These are phyloP conservation scores for Hirtodrosophila histrioides DNA, from an alignment of 2,888 invertebrate genomes.

Conservation along the genomic window DNA sequence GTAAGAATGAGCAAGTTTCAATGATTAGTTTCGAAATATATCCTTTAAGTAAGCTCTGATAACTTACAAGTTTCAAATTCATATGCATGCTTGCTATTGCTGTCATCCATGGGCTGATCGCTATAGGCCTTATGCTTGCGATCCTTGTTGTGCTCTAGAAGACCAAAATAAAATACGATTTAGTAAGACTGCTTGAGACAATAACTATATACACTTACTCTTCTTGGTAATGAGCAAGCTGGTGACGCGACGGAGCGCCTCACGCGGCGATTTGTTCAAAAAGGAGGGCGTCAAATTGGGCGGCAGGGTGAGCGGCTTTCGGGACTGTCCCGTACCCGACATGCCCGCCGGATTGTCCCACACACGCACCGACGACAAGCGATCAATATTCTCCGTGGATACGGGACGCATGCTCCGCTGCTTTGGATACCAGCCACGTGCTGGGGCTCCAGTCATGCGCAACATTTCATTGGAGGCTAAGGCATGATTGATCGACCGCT, in stretches of 20 bases:
- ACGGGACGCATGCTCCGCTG: conserved; percentile 90
- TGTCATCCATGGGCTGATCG: conserved; percentile 71
- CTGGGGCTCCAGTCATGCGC: conserved; percentile 91
- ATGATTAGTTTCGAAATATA: too few relatives aligned
- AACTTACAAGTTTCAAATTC: conserved; percentile 71
- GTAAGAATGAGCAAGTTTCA: not conserved
- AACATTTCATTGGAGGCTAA: conserved; percentile 92
- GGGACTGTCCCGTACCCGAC: conserved; percentile 85
- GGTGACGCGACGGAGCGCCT: conserved; percentile 93
- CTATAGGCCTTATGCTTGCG: conserved; percentile 76
- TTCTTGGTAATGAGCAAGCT: conserved; percentile 92
- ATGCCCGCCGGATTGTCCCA: conserved; percentile 84
- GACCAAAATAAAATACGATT: not conserved
- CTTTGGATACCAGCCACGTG: conserved; percentile 93
- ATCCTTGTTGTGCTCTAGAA: conserved; percentile 67
- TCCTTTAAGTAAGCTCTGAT: too few relatives aligned
- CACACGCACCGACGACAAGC: conserved; percentile 87
- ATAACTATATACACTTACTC: conserved; percentile 85
- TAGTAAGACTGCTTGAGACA: not conserved
- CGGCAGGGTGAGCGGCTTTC: conserved; percentile 94
- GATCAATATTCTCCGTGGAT: conserved; percentile 93
- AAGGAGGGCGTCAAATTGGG: conserved; percentile 95
- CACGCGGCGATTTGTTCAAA: conserved; percentile 94
- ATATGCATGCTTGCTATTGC: conserved; percentile 70
- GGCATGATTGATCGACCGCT: conserved; percentile 85